Conservation (phyloP, 2,888 invertebrate species). For the Cyclophora punctaria region DNA sequence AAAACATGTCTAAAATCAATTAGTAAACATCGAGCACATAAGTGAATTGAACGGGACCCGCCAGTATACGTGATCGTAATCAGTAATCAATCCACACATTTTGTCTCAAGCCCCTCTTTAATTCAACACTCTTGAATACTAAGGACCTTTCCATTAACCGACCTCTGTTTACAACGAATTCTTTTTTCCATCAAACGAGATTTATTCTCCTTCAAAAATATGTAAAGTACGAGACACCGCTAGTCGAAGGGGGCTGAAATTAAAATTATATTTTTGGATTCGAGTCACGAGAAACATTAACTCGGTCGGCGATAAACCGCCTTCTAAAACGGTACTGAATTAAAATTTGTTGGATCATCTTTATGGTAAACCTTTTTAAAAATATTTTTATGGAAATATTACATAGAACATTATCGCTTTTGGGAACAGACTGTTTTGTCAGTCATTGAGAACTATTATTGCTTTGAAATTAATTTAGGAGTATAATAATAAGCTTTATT, state of each 20-base stretch:
- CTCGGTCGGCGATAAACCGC: constrained; percentile 65
- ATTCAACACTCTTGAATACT: constrained; percentile 51
- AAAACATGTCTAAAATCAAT: too few species aligned
- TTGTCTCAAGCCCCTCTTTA: constrained; percentile 25
- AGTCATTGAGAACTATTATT: too few species aligned
- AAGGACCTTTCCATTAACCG: constrained; percentile 62
- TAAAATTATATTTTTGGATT: constrained; percentile 71
- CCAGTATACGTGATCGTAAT: neutral
- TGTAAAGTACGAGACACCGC: constrained; percentile 60
- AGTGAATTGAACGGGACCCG: too few species aligned
- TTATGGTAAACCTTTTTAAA: constrained; percentile 5
- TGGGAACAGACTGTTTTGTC: too few species aligned
- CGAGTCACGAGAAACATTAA: constrained; percentile 74
- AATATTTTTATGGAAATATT: too few species aligned
- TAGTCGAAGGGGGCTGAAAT: constrained; percentile 57
- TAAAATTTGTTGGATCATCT: constrained; percentile 72
- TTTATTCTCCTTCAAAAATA: constrained; percentile 66
- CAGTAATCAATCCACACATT: constrained; percentile 13
- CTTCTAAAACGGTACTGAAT: constrained; percentile 66
- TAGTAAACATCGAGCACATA: too few species aligned
- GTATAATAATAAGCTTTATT: too few species aligned
- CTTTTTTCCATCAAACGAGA: constrained; percentile 67
- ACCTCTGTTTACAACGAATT: constrained; percentile 58
- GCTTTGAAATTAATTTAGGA: too few species aligned
- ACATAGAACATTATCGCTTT: too few species aligned